phyloP scores from a whole-genome alignment of 2,113 vertebrate species.

The Eonycteris spelaea region DNA sequence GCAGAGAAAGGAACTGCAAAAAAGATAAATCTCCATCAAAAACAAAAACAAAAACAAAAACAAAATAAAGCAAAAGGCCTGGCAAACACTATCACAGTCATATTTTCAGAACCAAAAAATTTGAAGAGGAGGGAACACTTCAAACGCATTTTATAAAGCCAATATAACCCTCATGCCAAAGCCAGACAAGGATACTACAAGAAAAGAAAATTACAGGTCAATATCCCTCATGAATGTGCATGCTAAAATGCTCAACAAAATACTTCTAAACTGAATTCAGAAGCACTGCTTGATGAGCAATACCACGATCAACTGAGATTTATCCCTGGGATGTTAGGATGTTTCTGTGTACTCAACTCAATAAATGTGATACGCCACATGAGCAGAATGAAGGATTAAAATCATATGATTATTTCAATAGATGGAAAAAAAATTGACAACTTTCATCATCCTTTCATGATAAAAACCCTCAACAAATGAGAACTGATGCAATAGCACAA shows the following conservation, averaged over 20 bases:
- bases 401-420: neutral
- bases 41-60: no score
- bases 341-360: neutral
- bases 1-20: neutral
- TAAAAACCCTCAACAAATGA: neutral
- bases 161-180: neutral
- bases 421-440: neutral
- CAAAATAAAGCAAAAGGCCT: no score
- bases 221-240: neutral
- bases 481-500: neutral
- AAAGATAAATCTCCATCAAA: no score
- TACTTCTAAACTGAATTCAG: neutral
- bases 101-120: neutral
- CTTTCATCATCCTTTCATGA: neutral
- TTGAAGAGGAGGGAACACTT: neutral
- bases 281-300: neutral
- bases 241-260: neutral
- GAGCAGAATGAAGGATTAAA: neutral
- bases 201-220: neutral
- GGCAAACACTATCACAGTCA: neutral
- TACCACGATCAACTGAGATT: neutral
- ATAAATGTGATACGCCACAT: neutral
- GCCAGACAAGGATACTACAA: neutral
- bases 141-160: neutral
- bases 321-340: neutral